phyloP scores from a whole-genome alignment of 2,888 invertebrate genomes.

The Aphidius colemani region DNA sequence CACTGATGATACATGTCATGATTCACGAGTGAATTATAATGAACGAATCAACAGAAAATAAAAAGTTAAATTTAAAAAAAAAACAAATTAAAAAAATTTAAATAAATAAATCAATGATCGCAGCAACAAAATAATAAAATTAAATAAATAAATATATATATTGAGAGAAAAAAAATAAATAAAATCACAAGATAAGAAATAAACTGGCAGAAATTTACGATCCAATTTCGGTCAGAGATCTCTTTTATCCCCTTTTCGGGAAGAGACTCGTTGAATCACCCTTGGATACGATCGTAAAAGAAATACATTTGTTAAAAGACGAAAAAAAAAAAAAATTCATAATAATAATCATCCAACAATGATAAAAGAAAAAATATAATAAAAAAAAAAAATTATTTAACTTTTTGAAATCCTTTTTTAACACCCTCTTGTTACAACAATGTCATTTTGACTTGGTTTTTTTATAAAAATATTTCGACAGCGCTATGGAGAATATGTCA shows the following conservation, averaged over 20 bases:
- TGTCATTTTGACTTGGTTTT: constrained; percentile 41
- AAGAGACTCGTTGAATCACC: not conserved
- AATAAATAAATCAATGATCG: no score
- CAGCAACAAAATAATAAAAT: no score
- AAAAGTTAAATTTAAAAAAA: not conserved
- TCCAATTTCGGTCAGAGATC: constrained; percentile 5
- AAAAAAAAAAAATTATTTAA: no score
- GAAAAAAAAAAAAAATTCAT: not conserved
- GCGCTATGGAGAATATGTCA: constrained; percentile 46
- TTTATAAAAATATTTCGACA: constrained; percentile 23
- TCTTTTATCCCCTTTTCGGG: not conserved
- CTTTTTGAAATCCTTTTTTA: constrained; percentile 34
- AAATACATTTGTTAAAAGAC: not conserved
- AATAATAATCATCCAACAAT: constrained; percentile 28
- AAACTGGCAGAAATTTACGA: constrained; percentile 22
- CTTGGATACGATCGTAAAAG: no score
- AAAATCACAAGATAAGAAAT: constrained; percentile 20
- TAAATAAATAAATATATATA: no score
- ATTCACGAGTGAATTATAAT: constrained; percentile 24
- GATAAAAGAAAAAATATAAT: not conserved
- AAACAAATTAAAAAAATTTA: no score
- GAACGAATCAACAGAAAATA: not conserved
- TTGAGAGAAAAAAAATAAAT: not conserved
- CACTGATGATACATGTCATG: constrained; percentile 23
- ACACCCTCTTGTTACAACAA: constrained; percentile 42